Evolutionary conservation across 23 tunicate genomes (phyloP).

Genomic region (Styela clava): DNA sequence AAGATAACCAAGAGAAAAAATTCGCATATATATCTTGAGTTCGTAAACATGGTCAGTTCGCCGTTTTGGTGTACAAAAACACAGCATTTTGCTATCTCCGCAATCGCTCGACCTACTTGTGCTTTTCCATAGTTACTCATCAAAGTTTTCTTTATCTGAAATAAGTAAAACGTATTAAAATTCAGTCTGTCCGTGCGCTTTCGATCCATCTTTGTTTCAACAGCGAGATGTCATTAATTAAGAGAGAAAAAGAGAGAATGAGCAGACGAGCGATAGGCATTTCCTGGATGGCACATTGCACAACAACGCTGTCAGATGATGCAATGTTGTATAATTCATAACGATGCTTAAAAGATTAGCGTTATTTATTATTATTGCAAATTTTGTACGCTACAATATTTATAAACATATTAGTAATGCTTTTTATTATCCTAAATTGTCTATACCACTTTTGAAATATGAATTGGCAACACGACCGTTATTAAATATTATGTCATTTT

Average conservation of each 20-base stretch:
- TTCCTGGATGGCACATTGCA: background rate
- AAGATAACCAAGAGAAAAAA: too few species aligned
- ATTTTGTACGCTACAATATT: background rate
- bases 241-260: background rate
- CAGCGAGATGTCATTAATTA: background rate
- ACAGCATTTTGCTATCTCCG: background rate
- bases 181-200: background rate
- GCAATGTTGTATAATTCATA: slow-evolving; percentile 7
- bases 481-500: background rate
- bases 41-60: background rate
- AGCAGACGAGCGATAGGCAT: background rate
- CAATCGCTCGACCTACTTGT: background rate
- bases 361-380: background rate
- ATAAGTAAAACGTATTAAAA: background rate
- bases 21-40: too few species aligned
- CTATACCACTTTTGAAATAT: background rate
- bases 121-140: background rate
- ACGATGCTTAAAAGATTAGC: background rate
- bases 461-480: background rate
- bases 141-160: background rate
- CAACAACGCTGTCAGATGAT: background rate
- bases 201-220: background rate
- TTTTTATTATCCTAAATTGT: too few species aligned
- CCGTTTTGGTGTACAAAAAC: background rate
- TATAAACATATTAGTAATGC: background rate